phyloP scores from a whole-genome alignment of 2,113 vertebrate genomes.

The Epinephelus moara region DNA sequence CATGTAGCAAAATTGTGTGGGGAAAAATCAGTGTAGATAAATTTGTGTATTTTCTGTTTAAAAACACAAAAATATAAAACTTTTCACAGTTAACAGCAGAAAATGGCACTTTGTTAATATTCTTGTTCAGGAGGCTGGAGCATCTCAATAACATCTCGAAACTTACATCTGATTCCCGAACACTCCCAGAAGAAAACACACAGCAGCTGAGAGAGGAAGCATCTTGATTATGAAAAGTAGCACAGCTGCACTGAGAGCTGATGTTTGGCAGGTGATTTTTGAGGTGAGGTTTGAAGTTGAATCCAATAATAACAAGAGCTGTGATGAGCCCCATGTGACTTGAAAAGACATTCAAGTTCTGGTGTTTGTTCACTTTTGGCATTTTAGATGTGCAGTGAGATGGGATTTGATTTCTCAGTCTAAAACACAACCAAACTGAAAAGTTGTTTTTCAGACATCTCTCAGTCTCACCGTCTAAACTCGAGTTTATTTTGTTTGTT shows the following conservation, averaged over 20 bases:
- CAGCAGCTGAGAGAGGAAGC: not conserved
- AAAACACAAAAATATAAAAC: not conserved
- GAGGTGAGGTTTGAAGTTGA: slow-evolving; percentile 38
- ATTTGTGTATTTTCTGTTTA: not conserved
- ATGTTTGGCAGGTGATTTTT: slow-evolving; percentile 40
- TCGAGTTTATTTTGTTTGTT: not conserved
- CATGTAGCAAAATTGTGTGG: not conserved
- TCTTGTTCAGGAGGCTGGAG: not conserved
- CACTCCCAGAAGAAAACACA: not conserved
- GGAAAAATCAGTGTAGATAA: not conserved
- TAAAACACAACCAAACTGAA: not conserved
- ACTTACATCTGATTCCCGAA: not conserved
- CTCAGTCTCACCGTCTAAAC: not conserved
- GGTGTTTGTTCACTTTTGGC: not conserved
- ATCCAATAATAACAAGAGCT: slow-evolving; percentile 24
- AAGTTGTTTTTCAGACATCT: not conserved
- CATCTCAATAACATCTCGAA: not conserved
- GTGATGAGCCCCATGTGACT: not conserved
- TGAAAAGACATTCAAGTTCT: not conserved
- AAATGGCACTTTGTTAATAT: not conserved
- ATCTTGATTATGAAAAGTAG: slow-evolving; percentile 12
- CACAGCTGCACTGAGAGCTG: slow-evolving; percentile 39
- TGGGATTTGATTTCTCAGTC: not conserved
- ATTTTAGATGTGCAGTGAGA: not conserved
- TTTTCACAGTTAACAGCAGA: not conserved